Evolutionary conservation across 2,888 invertebrate species (phyloP).

Genomic region (Cynaeus angustus): DNA sequence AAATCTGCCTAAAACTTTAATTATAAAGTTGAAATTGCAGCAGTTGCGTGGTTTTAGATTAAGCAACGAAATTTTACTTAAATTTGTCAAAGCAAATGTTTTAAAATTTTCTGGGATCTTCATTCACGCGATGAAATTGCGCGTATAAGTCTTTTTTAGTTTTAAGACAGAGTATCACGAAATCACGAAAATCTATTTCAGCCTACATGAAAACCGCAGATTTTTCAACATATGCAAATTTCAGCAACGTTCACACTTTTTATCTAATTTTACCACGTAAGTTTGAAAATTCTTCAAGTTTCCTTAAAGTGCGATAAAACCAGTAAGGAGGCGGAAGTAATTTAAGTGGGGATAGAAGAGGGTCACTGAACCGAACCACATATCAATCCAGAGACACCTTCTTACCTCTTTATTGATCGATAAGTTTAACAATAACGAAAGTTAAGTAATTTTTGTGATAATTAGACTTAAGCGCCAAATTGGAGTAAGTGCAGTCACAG

Average conservation of each 20-base stretch:
- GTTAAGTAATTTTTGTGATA: slow-evolving; percentile 18
- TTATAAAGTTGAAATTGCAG: too few relatives aligned
- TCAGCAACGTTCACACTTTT: not conserved
- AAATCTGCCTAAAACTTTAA: too few relatives aligned
- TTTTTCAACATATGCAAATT: not conserved
- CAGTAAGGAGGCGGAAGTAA: slow-evolving; percentile 8
- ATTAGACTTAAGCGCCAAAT: slow-evolving; percentile 17
- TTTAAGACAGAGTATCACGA: too few relatives aligned
- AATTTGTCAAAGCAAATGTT: too few relatives aligned
- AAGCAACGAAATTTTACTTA: too few relatives aligned
- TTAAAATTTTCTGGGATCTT: too few relatives aligned
- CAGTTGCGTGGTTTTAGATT: too few relatives aligned
- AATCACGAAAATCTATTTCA: too few relatives aligned
- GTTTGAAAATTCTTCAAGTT: slow-evolving; percentile 7
- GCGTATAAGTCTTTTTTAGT: too few relatives aligned
- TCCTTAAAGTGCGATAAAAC: slow-evolving; percentile 17
- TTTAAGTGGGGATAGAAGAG: not conserved
- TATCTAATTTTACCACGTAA: slow-evolving; percentile 1
- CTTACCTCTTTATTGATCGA: slow-evolving; percentile 20
- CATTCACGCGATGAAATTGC: too few relatives aligned
- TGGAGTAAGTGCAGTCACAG: slow-evolving; percentile 30
- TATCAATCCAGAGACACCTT: not conserved
- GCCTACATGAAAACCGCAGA: not conserved
- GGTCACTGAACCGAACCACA: slow-evolving; percentile 7
- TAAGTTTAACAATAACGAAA: slow-evolving; percentile 13